phyloP scores from a whole-genome alignment of 92 coral and sea anemone genomes.

The Epizoanthus fatuus region DNA sequence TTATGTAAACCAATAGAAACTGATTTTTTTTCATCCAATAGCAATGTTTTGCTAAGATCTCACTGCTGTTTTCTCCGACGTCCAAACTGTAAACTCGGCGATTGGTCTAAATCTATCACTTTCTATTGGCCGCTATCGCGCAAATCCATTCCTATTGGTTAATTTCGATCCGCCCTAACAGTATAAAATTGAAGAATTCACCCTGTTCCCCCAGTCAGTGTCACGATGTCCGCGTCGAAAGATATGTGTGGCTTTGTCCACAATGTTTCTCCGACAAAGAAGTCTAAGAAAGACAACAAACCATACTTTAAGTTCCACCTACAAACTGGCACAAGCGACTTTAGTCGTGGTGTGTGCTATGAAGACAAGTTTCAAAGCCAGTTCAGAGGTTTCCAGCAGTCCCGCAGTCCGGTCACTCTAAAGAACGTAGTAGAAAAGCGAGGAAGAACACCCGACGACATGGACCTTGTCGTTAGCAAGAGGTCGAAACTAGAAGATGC shows the following conservation, averaged over 20 bases:
- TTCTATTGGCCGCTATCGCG: too few species aligned
- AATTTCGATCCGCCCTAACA: too few species aligned
- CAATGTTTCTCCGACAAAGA: slow-evolving; percentile 1
- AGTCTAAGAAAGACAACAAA: not conserved
- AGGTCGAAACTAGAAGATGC: not conserved
- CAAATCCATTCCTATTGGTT: too few species aligned
- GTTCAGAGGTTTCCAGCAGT: slow-evolving; percentile 9
- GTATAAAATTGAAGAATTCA: too few species aligned
- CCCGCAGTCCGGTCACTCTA: not conserved
- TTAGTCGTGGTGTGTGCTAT: not conserved
- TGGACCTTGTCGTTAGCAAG: slow-evolving; percentile 4
- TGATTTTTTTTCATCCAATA: too few species aligned
- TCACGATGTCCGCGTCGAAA: too few species aligned
- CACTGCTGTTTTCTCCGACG: too few species aligned
- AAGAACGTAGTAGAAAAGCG: not conserved
- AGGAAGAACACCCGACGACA: not conserved
- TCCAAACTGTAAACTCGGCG: too few species aligned
- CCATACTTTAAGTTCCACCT: slow-evolving; percentile 1
- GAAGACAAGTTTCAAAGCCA: not conserved
- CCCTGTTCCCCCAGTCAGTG: too few species aligned
- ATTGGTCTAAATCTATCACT: too few species aligned
- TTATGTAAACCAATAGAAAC: too few species aligned
- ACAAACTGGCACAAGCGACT: not conserved
- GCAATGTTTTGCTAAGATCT: too few species aligned
- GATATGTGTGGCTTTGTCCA: not conserved